These are phyloP conservation scores for Parazoanthus darwini DNA, from an alignment of 92 coral and sea anemone species.

Conservation along the genomic window DNA sequence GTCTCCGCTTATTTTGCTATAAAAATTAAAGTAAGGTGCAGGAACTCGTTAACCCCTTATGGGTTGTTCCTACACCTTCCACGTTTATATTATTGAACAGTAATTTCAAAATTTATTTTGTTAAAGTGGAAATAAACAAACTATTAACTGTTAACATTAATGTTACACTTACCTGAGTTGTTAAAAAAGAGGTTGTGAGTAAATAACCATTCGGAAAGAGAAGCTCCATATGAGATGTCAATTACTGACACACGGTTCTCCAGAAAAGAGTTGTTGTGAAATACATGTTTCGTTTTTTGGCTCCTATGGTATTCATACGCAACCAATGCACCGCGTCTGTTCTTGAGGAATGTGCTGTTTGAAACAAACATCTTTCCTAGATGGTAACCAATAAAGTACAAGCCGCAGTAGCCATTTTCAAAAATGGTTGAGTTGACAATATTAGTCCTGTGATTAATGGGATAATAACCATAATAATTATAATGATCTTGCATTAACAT, in stretches of 20 bases:
- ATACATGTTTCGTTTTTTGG: neutral
- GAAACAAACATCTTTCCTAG: neutral
- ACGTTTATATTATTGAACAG: no score
- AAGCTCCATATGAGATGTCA: slow-evolving; percentile 1
- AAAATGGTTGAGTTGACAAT: slow-evolving; percentile 52
- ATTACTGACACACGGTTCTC: slow-evolving; percentile 51
- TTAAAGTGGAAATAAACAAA: no score
- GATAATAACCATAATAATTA: no score
- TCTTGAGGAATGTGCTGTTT: slow-evolving; percentile 47
- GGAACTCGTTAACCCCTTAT: no score
- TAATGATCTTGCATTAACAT: neutral
- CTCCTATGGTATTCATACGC: neutral
- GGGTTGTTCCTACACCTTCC: no score
- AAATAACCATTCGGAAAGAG: slow-evolving; percentile 7
- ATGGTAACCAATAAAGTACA: neutral
- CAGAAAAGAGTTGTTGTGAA: slow-evolving; percentile 26
- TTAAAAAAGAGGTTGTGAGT: slow-evolving; percentile 38
- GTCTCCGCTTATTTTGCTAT: no score
- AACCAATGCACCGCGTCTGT: slow-evolving; percentile 35
- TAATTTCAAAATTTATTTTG: no score
- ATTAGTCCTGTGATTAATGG: neutral
- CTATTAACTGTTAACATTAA: no score
- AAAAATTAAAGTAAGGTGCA: no score
- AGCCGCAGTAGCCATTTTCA: slow-evolving; percentile 44
- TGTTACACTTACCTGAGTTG: slow-evolving; percentile 11